Evolutionary conservation across 2,888 invertebrate species (phyloP).

Genomic region (Arctia plantaginis): DNA sequence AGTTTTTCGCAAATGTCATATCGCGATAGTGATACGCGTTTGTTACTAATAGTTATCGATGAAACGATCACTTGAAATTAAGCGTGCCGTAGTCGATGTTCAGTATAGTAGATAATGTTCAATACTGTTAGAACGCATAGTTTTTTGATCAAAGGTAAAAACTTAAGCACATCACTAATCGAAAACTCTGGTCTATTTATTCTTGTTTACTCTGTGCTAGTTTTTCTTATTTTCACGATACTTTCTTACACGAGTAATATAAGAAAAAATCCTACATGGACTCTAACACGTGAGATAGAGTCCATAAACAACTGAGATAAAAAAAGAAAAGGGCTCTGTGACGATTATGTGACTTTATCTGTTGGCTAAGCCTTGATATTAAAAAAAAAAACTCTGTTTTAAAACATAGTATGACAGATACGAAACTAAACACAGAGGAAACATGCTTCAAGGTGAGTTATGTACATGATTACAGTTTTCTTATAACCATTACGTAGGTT

Average conservation of each 20-base stretch:
- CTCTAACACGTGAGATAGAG: neutral
- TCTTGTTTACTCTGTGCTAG: neutral
- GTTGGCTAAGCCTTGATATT: neutral
- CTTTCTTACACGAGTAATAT: neutral
- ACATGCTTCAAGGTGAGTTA: slow-evolving; percentile 12
- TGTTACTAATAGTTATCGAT: neutral
- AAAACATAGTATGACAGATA: neutral
- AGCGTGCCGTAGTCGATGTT: neutral
- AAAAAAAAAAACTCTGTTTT: neutral
- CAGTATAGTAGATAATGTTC: neutral
- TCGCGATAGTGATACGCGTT: neutral
- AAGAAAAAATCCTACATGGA: neutral
- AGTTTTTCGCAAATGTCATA: slow-evolving; percentile 24
- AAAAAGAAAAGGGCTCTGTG: neutral
- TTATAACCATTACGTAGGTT: slow-evolving; percentile 2
- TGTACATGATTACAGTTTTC: neutral
- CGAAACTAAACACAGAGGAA: slow-evolving; percentile 5
- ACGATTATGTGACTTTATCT: neutral
- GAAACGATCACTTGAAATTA: neutral
- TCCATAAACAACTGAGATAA: neutral
- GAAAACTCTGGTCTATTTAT: neutral
- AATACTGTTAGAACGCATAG: neutral
- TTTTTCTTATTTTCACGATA: neutral
- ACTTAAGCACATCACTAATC: neutral
- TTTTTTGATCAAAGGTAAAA: neutral